These are phyloP conservation scores for Zoanthus solanderi DNA, from an alignment of 92 coral and sea anemone genomes.

Conservation along the genomic window DNA sequence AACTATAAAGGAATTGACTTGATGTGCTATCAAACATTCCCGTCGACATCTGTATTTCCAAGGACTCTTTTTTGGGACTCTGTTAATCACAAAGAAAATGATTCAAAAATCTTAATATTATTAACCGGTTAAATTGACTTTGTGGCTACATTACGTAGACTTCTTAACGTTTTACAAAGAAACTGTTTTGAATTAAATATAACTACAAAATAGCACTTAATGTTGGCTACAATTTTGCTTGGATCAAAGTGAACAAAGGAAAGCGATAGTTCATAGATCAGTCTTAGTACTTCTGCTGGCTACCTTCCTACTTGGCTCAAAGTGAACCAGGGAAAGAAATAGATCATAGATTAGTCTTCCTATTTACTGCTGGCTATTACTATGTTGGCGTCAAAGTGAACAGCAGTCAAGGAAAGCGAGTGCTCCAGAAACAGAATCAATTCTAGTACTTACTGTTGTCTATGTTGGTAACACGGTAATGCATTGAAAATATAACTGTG, in stretches of 20 bases:
- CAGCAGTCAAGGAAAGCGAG: too few species aligned
- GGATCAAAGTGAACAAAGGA: too few species aligned
- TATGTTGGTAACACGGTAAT: background rate
- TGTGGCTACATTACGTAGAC: background rate
- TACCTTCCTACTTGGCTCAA: too few species aligned
- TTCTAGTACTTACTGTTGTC: too few species aligned
- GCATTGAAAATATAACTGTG: background rate
- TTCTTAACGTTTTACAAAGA: background rate
- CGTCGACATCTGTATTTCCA: slow-evolving; percentile 11
- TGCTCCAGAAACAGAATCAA: too few species aligned
- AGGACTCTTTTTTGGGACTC: slow-evolving; percentile 4
- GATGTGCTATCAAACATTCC: slow-evolving; percentile 36
- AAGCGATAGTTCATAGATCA: too few species aligned
- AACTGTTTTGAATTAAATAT: background rate
- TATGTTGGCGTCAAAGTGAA: too few species aligned
- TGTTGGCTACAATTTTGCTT: too few species aligned
- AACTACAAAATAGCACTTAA: background rate
- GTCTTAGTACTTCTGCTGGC: too few species aligned
- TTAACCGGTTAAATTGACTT: background rate
- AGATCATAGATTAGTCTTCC: too few species aligned
- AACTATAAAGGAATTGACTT: background rate
- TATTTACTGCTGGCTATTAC: too few species aligned
- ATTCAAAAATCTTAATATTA: background rate
- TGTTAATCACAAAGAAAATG: background rate
- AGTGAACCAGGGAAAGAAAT: too few species aligned